phyloP scores from a whole-genome alignment of 2,797 vertebrate species.

The Spondyliosoma cantharus region DNA sequence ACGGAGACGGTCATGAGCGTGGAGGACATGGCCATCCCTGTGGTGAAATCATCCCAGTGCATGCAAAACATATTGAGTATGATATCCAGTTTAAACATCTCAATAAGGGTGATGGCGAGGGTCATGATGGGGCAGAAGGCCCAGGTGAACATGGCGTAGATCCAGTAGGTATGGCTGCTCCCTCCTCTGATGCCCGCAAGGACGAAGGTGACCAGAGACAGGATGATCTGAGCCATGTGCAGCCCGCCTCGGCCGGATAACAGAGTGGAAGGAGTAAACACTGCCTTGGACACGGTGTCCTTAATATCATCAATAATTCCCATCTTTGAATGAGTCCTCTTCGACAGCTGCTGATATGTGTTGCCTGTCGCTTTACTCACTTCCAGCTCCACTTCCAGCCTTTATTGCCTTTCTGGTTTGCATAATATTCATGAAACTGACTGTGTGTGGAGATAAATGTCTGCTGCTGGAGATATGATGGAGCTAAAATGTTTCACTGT shows the following conservation, averaged over 20 bases:
- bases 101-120: constrained; percentile 83
- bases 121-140: constrained; percentile 85
- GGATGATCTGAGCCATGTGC: constrained; percentile 73
- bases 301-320: constrained; percentile 58
- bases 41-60: constrained; percentile 85
- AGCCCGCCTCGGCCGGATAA: constrained; percentile 60
- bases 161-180: constrained; percentile 75
- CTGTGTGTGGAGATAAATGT: constrained; percentile 19
- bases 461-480: constrained; percentile 12
- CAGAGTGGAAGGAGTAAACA: constrained; percentile 67
- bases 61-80: constrained; percentile 63
- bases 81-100: constrained; percentile 80
- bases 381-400: constrained; percentile 6
- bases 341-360: constrained; percentile 21
- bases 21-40: constrained; percentile 87
- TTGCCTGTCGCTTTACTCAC: not conserved
- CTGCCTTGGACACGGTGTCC: constrained; percentile 54
- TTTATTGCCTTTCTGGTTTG: constrained; percentile 52
- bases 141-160: constrained; percentile 89
- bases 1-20: constrained; percentile 84
- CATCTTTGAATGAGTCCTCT: constrained; percentile 48
- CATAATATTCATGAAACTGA: constrained; percentile 47
- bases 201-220: constrained; percentile 72
- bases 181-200: constrained; percentile 62
- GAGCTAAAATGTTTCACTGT: not conserved